Percentiles rank a stretch among this genome's conserved stretches.
phyloP scores from a whole-genome alignment of 1,140 invertebrate species.

The Ceratoteleas bidentatus region DNA sequence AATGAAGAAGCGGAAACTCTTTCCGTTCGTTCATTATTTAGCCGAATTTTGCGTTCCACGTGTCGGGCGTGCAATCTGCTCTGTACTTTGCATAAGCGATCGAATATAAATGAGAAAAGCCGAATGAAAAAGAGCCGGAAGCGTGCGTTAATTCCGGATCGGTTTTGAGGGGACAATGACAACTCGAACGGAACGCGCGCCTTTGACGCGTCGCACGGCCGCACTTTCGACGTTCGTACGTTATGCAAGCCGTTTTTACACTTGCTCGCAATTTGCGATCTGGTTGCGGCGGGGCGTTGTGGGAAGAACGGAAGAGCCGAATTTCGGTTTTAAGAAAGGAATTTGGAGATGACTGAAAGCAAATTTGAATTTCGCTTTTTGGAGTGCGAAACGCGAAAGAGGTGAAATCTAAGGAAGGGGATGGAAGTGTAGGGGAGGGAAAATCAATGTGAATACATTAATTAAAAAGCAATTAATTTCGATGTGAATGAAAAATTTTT shows the following conservation, averaged over 20 bases:
- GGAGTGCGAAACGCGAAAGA: too few species aligned
- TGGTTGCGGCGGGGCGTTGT: too few species aligned
- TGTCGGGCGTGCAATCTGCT: constrained; percentile 54
- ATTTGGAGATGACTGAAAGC: too few species aligned
- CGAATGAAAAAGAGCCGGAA: constrained; percentile 47
- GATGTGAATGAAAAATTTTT: too few species aligned
- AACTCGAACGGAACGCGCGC: constrained; percentile 13
- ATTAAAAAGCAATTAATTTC: too few species aligned
- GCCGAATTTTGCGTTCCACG: constrained; percentile 59
- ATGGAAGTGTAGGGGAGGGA: too few species aligned
- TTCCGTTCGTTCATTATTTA: constrained; percentile 70
- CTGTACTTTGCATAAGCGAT: constrained; percentile 50
- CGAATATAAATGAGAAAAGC: constrained; percentile 52
- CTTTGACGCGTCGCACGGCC: constrained; percentile 6
- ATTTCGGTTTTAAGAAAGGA: too few species aligned
- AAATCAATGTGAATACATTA: too few species aligned
- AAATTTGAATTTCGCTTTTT: too few species aligned
- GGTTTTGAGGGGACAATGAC: constrained; percentile 16
- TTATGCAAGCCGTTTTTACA: not conserved
- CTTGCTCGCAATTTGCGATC: too few species aligned
- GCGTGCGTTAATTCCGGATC: constrained; percentile 43
- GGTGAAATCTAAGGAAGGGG: too few species aligned
- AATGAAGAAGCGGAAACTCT: constrained; percentile 72
- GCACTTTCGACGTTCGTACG: not conserved
- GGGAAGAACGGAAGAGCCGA: too few species aligned